Conservation (phyloP, 2,797 vertebrate genomes). For the Protosalanx chinensis region DNA sequence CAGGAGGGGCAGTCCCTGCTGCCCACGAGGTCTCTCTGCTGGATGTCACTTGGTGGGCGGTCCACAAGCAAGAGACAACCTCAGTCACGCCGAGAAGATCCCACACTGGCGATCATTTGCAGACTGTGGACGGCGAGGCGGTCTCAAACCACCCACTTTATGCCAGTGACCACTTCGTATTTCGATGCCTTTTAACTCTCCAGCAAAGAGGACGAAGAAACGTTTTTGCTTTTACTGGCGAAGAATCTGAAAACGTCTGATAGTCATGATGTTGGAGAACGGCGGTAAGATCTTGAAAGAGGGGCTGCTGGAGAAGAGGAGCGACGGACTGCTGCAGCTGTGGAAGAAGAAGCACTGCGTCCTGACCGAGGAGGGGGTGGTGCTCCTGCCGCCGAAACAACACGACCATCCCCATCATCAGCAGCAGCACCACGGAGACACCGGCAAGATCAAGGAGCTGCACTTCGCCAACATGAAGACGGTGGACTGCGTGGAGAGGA, state of each 20-base stretch:
- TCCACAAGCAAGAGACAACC: slow-evolving; percentile 35
- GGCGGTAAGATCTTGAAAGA: slow-evolving; percentile 87
- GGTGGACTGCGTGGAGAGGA: slow-evolving; percentile 97
- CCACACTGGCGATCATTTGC: slow-evolving; percentile 21
- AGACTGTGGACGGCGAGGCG: slow-evolving; percentile 13
- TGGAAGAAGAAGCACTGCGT: slow-evolving; percentile 98
- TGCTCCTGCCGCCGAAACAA: slow-evolving; percentile 87
- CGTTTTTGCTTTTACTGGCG: slow-evolving; percentile 24
- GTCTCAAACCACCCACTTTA: not conserved
- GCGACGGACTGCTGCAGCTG: slow-evolving; percentile 94
- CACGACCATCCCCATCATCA: slow-evolving; percentile 68
- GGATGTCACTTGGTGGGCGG: slow-evolving; percentile 62
- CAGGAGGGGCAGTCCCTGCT: slow-evolving; percentile 5
- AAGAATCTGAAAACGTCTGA: slow-evolving; percentile 5
- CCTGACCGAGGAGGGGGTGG: slow-evolving; percentile 91
- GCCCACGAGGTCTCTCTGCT: slow-evolving; percentile 59
- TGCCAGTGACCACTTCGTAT: slow-evolving; percentile 22
- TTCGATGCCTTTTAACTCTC: slow-evolving; percentile 44
- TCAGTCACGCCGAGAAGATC: slow-evolving; percentile 39
- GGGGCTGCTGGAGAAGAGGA: slow-evolving; percentile 92
- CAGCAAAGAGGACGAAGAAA: slow-evolving; percentile 22
- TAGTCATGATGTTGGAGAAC: slow-evolving; percentile 82
- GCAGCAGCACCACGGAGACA: slow-evolving; percentile 57
- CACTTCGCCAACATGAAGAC: slow-evolving; percentile 98
- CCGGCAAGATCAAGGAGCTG: slow-evolving; percentile 85